Evolutionary conservation across 1,140 invertebrate species (phyloP).

Genomic region (Diplogasteroides magnus): DNA sequence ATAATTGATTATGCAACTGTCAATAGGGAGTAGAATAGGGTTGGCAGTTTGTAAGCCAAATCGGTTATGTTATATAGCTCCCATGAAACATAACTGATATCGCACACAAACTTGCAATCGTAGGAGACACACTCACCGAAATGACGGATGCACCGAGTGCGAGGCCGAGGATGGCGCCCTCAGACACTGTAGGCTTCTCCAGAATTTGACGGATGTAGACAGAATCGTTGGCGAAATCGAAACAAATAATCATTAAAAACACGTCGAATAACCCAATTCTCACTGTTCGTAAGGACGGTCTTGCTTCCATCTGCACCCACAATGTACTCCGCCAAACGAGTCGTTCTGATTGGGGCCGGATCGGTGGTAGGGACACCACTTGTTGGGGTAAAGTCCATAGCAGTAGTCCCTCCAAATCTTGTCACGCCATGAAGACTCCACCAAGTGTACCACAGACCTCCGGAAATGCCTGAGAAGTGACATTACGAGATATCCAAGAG

Average conservation of each 20-base stretch:
- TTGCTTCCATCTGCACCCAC: not conserved
- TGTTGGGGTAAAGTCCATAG: too few relatives aligned
- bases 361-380: too few relatives aligned
- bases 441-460: not conserved
- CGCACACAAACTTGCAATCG: not conserved
- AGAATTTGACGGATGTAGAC: too few relatives aligned
- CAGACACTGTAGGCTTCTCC: not conserved
- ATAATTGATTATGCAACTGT: not conserved
- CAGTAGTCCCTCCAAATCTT: not conserved
- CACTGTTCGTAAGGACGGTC: too few relatives aligned
- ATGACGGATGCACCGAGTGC: conserved; percentile 12
- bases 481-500: too few relatives aligned
- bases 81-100: too few relatives aligned
- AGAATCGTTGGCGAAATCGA: too few relatives aligned
- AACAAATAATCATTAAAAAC: too few relatives aligned
- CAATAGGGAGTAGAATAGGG: not conserved
- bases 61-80: too few relatives aligned
- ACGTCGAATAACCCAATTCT: too few relatives aligned
- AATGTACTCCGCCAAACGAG: not conserved
- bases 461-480: not conserved
- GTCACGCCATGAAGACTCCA: not conserved
- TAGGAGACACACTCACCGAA: conserved; percentile 3
- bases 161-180: not conserved
- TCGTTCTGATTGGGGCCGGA: too few relatives aligned
- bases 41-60: too few relatives aligned